Evolutionary conservation across 2,113 vertebrate genomes (phyloP).

Genomic region (Toxotes jaculatrix): DNA sequence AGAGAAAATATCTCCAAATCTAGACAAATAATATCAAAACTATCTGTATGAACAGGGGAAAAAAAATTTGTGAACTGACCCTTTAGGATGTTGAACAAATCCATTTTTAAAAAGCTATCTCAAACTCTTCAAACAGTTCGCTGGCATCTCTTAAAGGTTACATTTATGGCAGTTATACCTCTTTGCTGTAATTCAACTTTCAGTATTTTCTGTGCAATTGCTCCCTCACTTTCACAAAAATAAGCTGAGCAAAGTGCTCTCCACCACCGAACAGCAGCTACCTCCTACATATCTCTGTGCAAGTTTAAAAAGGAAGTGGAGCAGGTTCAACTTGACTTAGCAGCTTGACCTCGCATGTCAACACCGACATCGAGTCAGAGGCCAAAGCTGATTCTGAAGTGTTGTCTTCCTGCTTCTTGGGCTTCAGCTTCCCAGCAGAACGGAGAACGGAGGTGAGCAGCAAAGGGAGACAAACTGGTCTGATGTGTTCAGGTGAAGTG

Average conservation of each 20-base stretch:
- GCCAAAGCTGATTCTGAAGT: constrained; percentile 26
- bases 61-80: neutral
- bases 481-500: neutral
- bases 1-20: no score
- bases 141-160: neutral
- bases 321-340: constrained; percentile 22
- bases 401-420: neutral
- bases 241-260: constrained; percentile 30
- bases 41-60: no score
- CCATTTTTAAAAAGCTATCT: neutral
- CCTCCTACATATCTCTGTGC: constrained; percentile 35
- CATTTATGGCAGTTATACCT: constrained; percentile 2
- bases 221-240: constrained; percentile 37
- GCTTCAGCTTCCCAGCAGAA: neutral
- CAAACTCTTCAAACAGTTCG: neutral
- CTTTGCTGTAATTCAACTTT: constrained; percentile 19
- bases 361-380: constrained; percentile 1
- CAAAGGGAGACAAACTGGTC: constrained; percentile 10
- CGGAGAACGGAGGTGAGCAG: neutral
- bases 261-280: constrained; percentile 20
- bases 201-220: neutral
- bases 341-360: neutral
- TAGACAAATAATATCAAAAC: no score
- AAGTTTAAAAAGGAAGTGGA: constrained; percentile 10
- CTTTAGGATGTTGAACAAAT: neutral